phyloP scores from a whole-genome alignment of 1,140 invertebrate species.

The Eulimnadia texana region DNA sequence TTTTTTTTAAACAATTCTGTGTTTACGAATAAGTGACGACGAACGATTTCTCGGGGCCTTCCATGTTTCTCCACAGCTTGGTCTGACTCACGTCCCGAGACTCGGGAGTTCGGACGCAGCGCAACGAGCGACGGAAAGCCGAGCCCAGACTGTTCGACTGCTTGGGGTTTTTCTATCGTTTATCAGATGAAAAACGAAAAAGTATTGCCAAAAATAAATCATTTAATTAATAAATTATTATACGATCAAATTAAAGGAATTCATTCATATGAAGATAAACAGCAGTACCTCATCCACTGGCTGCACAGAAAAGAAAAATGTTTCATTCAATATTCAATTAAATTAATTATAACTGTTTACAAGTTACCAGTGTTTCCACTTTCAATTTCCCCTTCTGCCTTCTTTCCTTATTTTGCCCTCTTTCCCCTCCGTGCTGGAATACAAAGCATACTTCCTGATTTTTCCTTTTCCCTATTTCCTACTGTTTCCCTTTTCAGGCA shows the following conservation, averaged over 20 bases:
- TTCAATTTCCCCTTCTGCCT: no score
- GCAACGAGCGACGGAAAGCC: slow-evolving; percentile 82
- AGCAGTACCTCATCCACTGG: background rate
- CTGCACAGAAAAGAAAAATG: background rate
- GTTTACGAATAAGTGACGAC: slow-evolving; percentile 64
- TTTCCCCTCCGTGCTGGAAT: no score
- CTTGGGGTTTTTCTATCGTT: slow-evolving; percentile 2
- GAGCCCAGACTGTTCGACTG: slow-evolving; percentile 37
- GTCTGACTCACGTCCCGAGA: slow-evolving; percentile 58
- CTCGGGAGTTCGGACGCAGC: slow-evolving; percentile 71
- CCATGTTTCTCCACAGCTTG: slow-evolving; percentile 52
- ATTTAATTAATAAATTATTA: background rate
- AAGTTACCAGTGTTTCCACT: no score
- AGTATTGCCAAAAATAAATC: no score
- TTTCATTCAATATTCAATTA: background rate
- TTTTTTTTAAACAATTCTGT: background rate
- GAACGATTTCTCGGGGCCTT: slow-evolving; percentile 82
- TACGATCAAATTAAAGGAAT: background rate
- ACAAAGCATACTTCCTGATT: no score
- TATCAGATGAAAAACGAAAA: background rate
- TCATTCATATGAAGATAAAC: background rate
- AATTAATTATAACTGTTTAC: no score
- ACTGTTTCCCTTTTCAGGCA: no score
- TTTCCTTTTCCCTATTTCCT: no score
- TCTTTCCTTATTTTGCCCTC: no score